phyloP scores from a whole-genome alignment of 2,888 invertebrate species.

The Periphyllus acericola region DNA sequence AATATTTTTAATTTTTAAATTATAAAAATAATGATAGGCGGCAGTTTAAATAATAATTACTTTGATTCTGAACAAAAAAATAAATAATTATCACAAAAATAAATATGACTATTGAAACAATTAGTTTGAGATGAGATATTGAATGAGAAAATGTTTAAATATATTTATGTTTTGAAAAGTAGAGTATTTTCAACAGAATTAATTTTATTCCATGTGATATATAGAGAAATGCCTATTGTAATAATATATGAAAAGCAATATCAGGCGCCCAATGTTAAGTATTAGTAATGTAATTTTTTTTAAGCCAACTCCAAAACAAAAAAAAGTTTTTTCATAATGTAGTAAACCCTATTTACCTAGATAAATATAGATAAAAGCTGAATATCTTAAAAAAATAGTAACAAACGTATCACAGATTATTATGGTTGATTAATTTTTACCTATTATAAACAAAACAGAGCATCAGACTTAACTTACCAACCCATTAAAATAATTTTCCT shows the following conservation, averaged over 20 bases:
- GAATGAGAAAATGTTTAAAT: background rate
- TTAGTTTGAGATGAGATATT: background rate
- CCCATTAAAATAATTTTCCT: constrained; percentile 53
- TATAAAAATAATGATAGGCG: no score
- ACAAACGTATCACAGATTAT: constrained; percentile 62
- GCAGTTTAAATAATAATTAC: background rate
- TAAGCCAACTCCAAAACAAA: constrained; percentile 37
- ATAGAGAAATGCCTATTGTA: background rate
- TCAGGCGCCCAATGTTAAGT: constrained; percentile 28
- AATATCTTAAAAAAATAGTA: constrained; percentile 62
- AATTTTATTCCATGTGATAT: background rate
- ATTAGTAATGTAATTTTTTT: constrained; percentile 13
- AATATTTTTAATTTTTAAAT: constrained; percentile 27
- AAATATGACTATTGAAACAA: background rate
- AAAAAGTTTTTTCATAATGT: constrained; percentile 18
- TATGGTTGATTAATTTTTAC: constrained; percentile 62
- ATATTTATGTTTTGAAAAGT: background rate
- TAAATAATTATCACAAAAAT: background rate
- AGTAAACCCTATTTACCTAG: constrained; percentile 58
- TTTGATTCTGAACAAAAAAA: background rate
- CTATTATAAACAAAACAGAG: constrained; percentile 60
- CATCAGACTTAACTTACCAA: constrained; percentile 60
- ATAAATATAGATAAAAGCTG: constrained; percentile 60
- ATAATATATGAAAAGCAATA: constrained; percentile 2
- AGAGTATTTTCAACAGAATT: background rate